Conservation (phyloP, 2,113 vertebrate species). For the Dryoscopus gambensis region DNA sequence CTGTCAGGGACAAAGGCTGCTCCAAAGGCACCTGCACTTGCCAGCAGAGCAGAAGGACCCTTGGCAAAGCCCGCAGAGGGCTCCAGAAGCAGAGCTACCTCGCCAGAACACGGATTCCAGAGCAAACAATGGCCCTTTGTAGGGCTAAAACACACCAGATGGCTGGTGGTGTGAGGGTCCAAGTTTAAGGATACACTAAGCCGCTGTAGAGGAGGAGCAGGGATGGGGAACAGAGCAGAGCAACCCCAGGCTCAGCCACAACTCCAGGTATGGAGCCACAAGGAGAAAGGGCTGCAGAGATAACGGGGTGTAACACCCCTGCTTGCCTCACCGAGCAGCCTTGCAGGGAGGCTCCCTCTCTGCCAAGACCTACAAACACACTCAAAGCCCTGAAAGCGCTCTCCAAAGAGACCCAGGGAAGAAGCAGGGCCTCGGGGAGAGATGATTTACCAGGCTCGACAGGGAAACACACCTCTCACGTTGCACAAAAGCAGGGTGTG, state of each 20-base stretch:
- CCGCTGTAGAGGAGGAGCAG: neutral
- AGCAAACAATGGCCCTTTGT: constrained; percentile 48
- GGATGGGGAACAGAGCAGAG: neutral
- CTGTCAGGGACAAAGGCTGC: neutral
- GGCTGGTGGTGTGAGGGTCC: neutral
- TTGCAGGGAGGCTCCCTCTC: neutral
- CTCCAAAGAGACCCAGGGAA: neutral
- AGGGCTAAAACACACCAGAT: neutral
- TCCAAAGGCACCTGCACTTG: neutral
- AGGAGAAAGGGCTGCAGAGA: neutral
- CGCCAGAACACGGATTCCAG: neutral
- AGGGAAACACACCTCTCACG: rapidly evolving
- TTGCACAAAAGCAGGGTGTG: rapidly evolving
- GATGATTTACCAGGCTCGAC: neutral
- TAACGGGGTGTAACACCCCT: rapidly evolving
- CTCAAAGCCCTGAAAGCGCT: rapidly evolving
- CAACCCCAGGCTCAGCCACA: neutral
- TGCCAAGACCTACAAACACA: neutral
- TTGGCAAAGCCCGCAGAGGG: neutral
- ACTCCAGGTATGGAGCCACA: rapidly evolving
- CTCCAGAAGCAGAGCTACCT: neutral
- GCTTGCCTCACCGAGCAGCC: neutral
- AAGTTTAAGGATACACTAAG: neutral
- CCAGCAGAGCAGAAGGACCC: constrained; percentile 38
- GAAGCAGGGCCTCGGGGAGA: neutral